Evolutionary conservation across 2,797 vertebrate genomes (phyloP), one percentile per base, ranked within the genome.

Genomic region (Danio aesculapii): DNA sequence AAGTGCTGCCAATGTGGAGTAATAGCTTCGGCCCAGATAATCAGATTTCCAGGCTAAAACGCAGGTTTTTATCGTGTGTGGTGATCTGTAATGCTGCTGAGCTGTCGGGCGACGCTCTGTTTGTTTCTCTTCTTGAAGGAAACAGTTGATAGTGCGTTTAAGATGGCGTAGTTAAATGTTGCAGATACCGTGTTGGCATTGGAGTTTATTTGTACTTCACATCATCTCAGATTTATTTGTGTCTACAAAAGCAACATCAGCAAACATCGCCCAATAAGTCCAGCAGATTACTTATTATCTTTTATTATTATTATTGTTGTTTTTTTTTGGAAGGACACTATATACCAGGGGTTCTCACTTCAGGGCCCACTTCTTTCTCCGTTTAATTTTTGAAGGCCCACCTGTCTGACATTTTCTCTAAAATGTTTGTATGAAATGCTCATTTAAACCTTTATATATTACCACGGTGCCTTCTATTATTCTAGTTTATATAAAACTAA

Each of bases 1-100:
- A 79, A 52, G 76, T 70, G 76, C 76, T 52, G 46, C 52, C 41
- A 78, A 79, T 61, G 76, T 79, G 30, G 14, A 77, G 75, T 79
- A 61, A 61, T 70, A 49, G 76, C 66, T 41, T 11, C 46, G 47
- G 55, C 67, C 16, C 5, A 79, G 63, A 70, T 70, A 70, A 79
- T 79, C 76, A 79, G 66, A 79, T 79, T 79, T 59, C 30, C 50
- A 52, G 50, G 53, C 76, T 46, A 52, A 61, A 78, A 78, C 61
- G 55, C 44, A 8, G 30, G 30, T 30, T 17, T 70, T 79, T 70
- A 79, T 79, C 76, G 52, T n/a, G 55, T 5, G 30, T 30, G 46
- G 5, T 14, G 57, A 79, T 79, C 76, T 70, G 58, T 19, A 62
- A 50, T 39, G 39, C 72, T 16, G 44, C 72, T 30, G 17, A 49